Base-by-base conservation (phyloP, 2,888 invertebrate genomes). In the Tanytarsus gracilentus region DNA sequence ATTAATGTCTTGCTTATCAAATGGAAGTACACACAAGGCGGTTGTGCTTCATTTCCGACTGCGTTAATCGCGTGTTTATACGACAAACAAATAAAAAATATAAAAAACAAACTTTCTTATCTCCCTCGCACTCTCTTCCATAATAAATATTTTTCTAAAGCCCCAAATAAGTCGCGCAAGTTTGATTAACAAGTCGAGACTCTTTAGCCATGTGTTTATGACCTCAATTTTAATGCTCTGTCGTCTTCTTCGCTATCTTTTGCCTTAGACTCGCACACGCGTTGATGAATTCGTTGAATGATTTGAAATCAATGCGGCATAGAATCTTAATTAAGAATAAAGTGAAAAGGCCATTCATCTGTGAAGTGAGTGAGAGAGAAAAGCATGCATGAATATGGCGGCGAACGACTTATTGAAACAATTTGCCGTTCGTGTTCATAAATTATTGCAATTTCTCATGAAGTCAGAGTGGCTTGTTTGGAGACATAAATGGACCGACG, bases 391-490 rank as follows among this genome's bases (percentile, higher is more conserved):
- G 18, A 21, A 44, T n/a, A n/a, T n/a, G n/a, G 23, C 21, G 44
- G n/a, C n/a, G n/a, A n/a, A 44, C 44, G 23, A 40, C 23, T 44
- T 23, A 44, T 44, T 44, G 44, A 44, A 44, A 44, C 44, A 49
- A 49, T 49, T 49, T 49, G 49, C 49, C 49, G 27, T 49, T 49
- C 27, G 11, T 11, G 21, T 6, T 16, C 21, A 21, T 44, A 44
- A 44, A 44, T 44, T 44, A 49, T 49, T 49, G 49, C 49, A 49
- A 49, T 49, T 49, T 49, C 49, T 49, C 49, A 49, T 49, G 49
- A 49, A 27, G n/a, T n/a, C n/a, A n/a, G n/a, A n/a, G n/a, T n/a
- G n/a, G n/a, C n/a, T n/a, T n/a, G n/a, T n/a, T n/a, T n/a, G n/a
- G n/a, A n/a, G n/a, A n/a, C n/a, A n/a, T n/a, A n/a, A n/a, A n/a